phyloP scores from a whole-genome alignment of 2,888 invertebrate species.

The Oligia fasciuncula region DNA sequence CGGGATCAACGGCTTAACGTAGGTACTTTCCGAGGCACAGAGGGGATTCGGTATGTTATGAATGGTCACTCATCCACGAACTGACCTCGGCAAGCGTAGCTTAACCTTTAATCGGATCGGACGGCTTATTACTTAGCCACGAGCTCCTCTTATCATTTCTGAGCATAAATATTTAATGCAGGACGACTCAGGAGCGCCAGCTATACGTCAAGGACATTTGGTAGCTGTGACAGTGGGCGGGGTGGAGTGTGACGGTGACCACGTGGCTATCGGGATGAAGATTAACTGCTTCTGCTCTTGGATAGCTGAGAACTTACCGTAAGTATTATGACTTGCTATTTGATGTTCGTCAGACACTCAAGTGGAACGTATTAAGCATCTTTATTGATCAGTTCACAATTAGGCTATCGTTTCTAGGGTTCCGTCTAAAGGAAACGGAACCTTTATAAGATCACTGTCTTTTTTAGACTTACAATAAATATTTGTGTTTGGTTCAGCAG shows the following conservation, averaged over 20 bases:
- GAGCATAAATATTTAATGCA: constrained; percentile 40
- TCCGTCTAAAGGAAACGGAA: not conserved
- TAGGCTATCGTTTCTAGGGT: too few species aligned
- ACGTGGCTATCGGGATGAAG: constrained; percentile 77
- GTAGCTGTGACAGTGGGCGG: constrained; percentile 79
- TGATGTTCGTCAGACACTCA: too few species aligned
- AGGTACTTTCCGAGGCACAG: not conserved
- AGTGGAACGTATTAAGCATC: not conserved
- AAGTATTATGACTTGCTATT: constrained; percentile 52
- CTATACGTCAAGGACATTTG: constrained; percentile 71
- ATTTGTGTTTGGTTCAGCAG: not conserved
- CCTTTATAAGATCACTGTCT: not conserved
- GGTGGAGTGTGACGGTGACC: constrained; percentile 70
- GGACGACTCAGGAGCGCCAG: constrained; percentile 81
- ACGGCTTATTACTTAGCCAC: not conserved
- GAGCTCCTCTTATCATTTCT: not conserved
- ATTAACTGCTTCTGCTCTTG: constrained; percentile 79
- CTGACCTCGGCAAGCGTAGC: not conserved
- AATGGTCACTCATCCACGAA: not conserved
- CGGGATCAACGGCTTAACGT: not conserved
- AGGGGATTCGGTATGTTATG: not conserved
- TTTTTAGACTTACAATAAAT: not conserved
- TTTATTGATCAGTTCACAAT: not conserved
- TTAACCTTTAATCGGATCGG: not conserved
- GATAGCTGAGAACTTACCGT: constrained; percentile 80